phyloP scores from a whole-genome alignment of 2,113 vertebrate genomes.

The Peromyscus maniculatus region DNA sequence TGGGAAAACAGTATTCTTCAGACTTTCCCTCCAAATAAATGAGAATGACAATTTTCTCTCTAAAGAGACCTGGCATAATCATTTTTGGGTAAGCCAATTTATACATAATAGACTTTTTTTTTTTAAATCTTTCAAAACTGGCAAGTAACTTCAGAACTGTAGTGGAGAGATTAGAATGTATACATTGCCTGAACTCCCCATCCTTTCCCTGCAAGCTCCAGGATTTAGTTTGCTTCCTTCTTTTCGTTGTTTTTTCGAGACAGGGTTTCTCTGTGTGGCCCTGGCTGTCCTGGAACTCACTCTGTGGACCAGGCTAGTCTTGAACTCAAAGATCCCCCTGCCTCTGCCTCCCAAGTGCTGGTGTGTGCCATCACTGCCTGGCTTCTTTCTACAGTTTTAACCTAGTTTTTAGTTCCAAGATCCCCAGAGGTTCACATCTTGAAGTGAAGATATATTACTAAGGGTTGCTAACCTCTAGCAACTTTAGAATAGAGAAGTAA shows the following conservation, averaged over 20 bases:
- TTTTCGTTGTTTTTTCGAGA: no score
- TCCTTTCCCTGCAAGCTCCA: background rate
- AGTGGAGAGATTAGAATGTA: background rate
- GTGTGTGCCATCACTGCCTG: background rate
- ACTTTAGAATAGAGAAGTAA: background rate
- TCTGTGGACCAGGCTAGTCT: background rate
- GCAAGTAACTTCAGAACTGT: background rate
- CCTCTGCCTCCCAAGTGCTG: background rate
- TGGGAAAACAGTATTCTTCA: background rate
- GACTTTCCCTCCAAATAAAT: background rate
- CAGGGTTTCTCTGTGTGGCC: background rate
- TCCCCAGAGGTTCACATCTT: conserved; percentile 37
- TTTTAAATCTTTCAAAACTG: background rate
- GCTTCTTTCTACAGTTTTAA: background rate
- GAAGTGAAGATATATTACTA: background rate
- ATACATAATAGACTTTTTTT: background rate
- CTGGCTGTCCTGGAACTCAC: background rate
- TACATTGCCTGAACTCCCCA: background rate
- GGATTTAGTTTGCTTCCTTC: background rate
- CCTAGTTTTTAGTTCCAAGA: background rate
- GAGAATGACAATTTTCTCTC: background rate
- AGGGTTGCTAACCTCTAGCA: conserved; percentile 30
- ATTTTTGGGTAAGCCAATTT: background rate
- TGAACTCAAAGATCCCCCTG: background rate
- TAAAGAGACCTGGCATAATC: background rate